Base-by-base conservation (phyloP, 1,140 invertebrate genomes). In the Heliconius congener region DNA sequence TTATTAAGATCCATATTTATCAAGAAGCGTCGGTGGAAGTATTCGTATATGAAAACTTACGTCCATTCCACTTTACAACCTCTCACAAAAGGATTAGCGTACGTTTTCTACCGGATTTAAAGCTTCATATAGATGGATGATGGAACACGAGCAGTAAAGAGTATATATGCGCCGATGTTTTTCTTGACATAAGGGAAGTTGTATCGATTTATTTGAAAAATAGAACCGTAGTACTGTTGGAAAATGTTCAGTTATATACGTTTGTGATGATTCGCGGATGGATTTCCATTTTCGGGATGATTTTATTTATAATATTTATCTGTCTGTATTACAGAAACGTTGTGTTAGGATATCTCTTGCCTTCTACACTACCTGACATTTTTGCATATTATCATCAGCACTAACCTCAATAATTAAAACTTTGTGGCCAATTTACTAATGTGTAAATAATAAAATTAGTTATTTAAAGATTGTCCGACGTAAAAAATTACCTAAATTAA, bases 81-180 rank as follows among this genome's bases (percentile, higher is more conserved):
- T 19, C 70, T 71, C 30, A 71, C 70, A 71, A 37, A 34, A 71
- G 70, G 70, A 71, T 71, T 37, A 37, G 13, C 8, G 71, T 72
- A 72, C 37, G 19, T n/a, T 72, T 72, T 37, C 34, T 37, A 18
- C 34, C 71, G 71, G 71, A 71, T 37, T 71, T 72, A n/a, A 37
- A 42, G 71, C 71, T 72, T 39, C 37, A 72, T 42, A 72, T 72
- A 42, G 71, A 72, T 42, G 71, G 71, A 72, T 72, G 71, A 39
- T 34, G 37, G 70, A 72, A 18, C 37, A 42, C n/a, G 37, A 72
- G n/a, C 71, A 18, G 34, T 72, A 42, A 72, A 72, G 6, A 72
- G 71, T 39, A 72, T 72, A 11, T 42, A 19, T 72, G 60, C 60
- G 60, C 3, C 60, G 13, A 66, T 66, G 23, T 66, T 66, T 66